Conservation (phyloP, 1,140 invertebrate species). For the Trichoplusia ni region DNA sequence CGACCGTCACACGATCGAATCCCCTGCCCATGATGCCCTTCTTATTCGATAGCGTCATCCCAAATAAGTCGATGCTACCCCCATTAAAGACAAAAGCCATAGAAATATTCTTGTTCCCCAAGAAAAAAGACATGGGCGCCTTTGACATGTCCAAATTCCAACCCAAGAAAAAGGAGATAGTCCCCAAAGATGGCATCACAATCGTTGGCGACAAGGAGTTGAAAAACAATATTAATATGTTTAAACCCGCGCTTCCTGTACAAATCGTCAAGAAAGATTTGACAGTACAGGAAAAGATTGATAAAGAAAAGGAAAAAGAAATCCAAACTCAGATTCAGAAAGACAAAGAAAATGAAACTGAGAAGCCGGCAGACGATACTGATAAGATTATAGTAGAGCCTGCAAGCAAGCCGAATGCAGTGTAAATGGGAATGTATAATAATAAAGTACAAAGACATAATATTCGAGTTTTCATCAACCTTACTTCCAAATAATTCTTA, state of each 20-base stretch:
- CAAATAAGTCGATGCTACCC: conserved; percentile 41
- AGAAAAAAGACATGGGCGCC: conserved; percentile 47
- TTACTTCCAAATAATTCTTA: background rate
- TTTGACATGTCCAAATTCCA: conserved; percentile 6
- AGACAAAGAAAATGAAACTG: background rate
- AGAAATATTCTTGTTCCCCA: conserved; percentile 65
- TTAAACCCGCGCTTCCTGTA: conserved; percentile 35
- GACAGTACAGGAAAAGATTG: conserved; percentile 36
- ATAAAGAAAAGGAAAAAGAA: conserved; percentile 20
- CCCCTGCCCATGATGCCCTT: conserved; percentile 35
- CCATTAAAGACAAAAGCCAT: conserved; percentile 52
- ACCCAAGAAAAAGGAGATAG: conserved; percentile 30
- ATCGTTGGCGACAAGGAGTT: conserved; percentile 63
- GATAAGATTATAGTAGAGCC: conserved; percentile 9
- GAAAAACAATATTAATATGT: conserved; percentile 51
- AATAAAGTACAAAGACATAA: background rate
- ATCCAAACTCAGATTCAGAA: conserved; percentile 7
- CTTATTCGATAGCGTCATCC: conserved; percentile 46
- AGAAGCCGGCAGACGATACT: background rate
- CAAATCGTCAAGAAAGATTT: conserved; percentile 63
- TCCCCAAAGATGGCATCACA: conserved; percentile 47
- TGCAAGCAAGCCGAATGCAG: conserved; percentile 28
- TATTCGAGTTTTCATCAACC: background rate
- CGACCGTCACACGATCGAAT: conserved; percentile 32
- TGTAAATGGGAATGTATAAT: conserved; percentile 8